Evolutionary conservation across 2,888 invertebrate species (phyloP).

Genomic region (Chloroclystis v-ata): DNA sequence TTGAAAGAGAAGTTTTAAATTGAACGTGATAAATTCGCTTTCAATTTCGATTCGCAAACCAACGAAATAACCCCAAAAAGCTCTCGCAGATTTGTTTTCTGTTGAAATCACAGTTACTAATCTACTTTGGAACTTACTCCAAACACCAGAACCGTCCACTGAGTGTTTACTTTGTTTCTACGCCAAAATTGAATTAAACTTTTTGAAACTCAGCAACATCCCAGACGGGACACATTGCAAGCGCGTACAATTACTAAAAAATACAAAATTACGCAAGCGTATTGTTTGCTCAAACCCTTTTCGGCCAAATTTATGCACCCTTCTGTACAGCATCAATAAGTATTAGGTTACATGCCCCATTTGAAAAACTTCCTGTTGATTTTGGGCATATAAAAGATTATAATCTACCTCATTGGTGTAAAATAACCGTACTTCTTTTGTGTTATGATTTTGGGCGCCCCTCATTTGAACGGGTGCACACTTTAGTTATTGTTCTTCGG

Average conservation of each 20-base stretch:
- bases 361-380: slow-evolving; percentile 77
- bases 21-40: slow-evolving; percentile 11
- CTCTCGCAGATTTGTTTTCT: slow-evolving; percentile 31
- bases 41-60: slow-evolving; percentile 25
- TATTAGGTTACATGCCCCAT: slow-evolving; percentile 78
- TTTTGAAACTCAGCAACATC: slow-evolving; percentile 39
- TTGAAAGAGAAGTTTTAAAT: not conserved
- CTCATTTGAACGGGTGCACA: slow-evolving; percentile 51
- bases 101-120: slow-evolving; percentile 42
- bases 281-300: slow-evolving; percentile 69
- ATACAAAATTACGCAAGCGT: slow-evolving; percentile 39
- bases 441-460: slow-evolving; percentile 66
- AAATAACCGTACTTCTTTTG: slow-evolving; percentile 76
- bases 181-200: slow-evolving; percentile 57
- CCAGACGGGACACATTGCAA: slow-evolving; percentile 20
- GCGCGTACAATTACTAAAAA: slow-evolving; percentile 53
- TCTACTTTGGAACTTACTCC: slow-evolving; percentile 50
- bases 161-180: slow-evolving; percentile 51
- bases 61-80: slow-evolving; percentile 24
- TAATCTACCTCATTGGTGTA: slow-evolving; percentile 77
- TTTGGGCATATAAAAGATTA: slow-evolving; percentile 72
- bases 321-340: slow-evolving; percentile 67
- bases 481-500: slow-evolving; percentile 48
- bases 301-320: slow-evolving; percentile 73
- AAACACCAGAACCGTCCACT: slow-evolving; percentile 42